phyloP scores from a whole-genome alignment of 2,888 invertebrate genomes.

The Drosophila kanekoi region DNA sequence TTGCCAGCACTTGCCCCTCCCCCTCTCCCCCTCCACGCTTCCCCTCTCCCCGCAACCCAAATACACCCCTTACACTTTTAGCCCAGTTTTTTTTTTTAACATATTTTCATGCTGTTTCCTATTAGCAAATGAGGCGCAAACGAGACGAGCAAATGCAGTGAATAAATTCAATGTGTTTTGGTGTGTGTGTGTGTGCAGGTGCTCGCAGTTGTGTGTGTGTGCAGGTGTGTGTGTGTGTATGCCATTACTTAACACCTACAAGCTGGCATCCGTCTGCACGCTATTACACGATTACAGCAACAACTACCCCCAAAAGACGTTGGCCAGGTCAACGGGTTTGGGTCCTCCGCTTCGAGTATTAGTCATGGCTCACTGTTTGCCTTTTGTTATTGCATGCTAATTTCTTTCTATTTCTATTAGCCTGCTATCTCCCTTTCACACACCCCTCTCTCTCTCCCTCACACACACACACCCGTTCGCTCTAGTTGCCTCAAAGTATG shows the following conservation, averaged over 20 bases:
- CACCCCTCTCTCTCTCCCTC: neutral
- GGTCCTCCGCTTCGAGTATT: conserved; percentile 44
- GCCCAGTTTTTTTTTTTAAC: conserved; percentile 10
- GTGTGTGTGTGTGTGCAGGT: conserved; percentile 13
- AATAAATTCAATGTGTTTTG: conserved; percentile 55
- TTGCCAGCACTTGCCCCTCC: conserved; percentile 25
- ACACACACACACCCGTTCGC: conserved; percentile 11
- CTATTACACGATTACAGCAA: conserved; percentile 75
- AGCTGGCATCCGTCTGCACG: conserved; percentile 66
- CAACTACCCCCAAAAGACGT: conserved; percentile 64
- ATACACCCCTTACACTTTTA: neutral
- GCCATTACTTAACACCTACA: conserved; percentile 73
- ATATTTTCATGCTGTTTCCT: conserved; percentile 21
- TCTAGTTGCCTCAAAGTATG: conserved; percentile 62
- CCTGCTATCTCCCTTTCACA: neutral
- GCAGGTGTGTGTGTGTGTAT: conserved; percentile 28
- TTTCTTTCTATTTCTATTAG: conserved; percentile 44
- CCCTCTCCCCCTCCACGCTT: no score
- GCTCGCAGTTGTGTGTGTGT: conserved; percentile 33
- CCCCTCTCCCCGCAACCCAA: neutral
- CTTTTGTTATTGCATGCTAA: conserved; percentile 72
- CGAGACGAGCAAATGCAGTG: conserved; percentile 49
- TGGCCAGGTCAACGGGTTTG: conserved; percentile 42
- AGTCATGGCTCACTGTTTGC: conserved; percentile 58
- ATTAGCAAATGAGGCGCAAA: conserved; percentile 58